Conservation (phyloP, 1,140 invertebrate species). For the Grapholita molesta region DNA sequence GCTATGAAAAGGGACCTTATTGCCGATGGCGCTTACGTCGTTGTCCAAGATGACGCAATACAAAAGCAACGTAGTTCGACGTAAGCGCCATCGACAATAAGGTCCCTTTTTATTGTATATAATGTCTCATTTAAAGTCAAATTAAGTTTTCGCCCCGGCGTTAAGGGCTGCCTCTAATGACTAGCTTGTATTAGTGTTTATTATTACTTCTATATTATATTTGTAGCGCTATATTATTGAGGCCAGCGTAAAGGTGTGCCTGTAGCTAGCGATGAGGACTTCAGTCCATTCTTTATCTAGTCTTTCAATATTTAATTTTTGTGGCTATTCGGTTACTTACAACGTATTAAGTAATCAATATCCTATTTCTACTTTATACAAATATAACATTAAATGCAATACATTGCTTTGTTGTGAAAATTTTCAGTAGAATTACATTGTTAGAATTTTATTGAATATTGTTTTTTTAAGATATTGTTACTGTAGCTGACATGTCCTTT, state of each 20-base stretch:
- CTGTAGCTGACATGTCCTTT: not conserved
- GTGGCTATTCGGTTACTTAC: not conserved
- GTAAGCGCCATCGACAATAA: too few relatives aligned
- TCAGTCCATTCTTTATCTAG: not conserved
- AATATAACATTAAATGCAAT: too few relatives aligned
- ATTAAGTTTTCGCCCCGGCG: not conserved
- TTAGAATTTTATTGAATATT: not conserved
- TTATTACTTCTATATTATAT: conserved; percentile 6
- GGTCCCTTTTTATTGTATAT: too few relatives aligned
- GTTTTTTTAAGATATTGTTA: not conserved
- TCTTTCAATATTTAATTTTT: not conserved
- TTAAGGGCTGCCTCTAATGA: not conserved
- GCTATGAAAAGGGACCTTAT: too few relatives aligned
- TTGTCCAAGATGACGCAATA: too few relatives aligned
- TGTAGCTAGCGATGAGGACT: not conserved
- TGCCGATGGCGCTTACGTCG: too few relatives aligned
- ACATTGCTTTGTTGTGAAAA: not conserved
- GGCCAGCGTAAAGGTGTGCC: not conserved
- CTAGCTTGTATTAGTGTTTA: not conserved
- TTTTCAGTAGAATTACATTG: not conserved
- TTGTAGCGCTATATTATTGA: not conserved
- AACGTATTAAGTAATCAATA: too few relatives aligned
- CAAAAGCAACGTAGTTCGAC: too few relatives aligned
- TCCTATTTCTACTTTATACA: too few relatives aligned
- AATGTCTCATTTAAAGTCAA: too few relatives aligned